Conservation (phyloP, 2,797 vertebrate species). For the Lutjanus campechanus region DNA sequence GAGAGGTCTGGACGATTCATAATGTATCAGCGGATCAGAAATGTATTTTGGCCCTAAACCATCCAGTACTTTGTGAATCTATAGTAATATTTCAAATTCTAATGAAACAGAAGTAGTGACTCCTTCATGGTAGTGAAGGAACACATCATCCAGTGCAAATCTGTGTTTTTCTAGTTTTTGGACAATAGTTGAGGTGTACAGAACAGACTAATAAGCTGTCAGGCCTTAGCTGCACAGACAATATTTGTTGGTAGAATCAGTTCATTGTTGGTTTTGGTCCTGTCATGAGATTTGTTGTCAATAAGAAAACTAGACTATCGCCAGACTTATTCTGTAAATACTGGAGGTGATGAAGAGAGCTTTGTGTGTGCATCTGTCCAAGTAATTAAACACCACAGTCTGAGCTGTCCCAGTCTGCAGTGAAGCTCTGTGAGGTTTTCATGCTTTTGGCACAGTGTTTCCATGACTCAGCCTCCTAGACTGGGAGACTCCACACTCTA, state of each 20-base stretch:
- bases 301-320: conserved; percentile 4
- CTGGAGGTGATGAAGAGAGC: conserved; percentile 31
- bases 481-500: conserved; percentile 64
- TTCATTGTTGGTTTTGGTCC: conserved; percentile 1
- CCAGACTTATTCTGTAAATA: conserved; percentile 17
- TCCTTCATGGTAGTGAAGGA: neutral
- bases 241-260: neutral
- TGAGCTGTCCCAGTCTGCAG: conserved; percentile 40
- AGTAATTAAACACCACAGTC: conserved; percentile 46
- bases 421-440: conserved; percentile 50
- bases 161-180: neutral
- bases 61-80: neutral
- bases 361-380: conserved; percentile 33
- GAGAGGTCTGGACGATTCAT: too few relatives aligned
- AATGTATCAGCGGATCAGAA: too few relatives aligned
- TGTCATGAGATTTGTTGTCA: too few relatives aligned
- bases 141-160: neutral
- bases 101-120: neutral
- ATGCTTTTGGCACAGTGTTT: conserved; percentile 56
- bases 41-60: neutral
- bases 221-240: conserved; percentile 2
- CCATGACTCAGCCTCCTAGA: conserved; percentile 69
- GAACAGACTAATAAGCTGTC: neutral
- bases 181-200: neutral
- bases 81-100: neutral